These are phyloP conservation scores for Danio rerio DNA, from an alignment of 2,113 vertebrate species.

Conservation along the genomic window GRCz12tu NC_133192.1:24235001-24235500, in stretches of 20 bases:
- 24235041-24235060: neutral
- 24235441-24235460: neutral
- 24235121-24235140: slow-evolving; percentile 24
- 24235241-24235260: slow-evolving; percentile 44
- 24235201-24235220: slow-evolving; percentile 52
- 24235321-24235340: slow-evolving; percentile 9
- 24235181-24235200: slow-evolving; percentile 64
- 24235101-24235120: neutral
- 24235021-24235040: neutral
- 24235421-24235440: neutral
- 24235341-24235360: neutral
- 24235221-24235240: slow-evolving; percentile 45
- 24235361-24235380: neutral
- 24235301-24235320: neutral
- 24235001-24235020: neutral
- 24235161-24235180: slow-evolving; percentile 59
- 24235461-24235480: neutral
- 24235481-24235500: neutral
- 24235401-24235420: neutral
- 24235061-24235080: slow-evolving; percentile 4
- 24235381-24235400: neutral
- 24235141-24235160: slow-evolving; percentile 63
- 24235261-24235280: slow-evolving; percentile 9
- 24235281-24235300: neutral
- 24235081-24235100: neutral